Evolutionary conservation across 2,888 invertebrate species (phyloP).

Genomic region (Dexiosoma caninum): DNA sequence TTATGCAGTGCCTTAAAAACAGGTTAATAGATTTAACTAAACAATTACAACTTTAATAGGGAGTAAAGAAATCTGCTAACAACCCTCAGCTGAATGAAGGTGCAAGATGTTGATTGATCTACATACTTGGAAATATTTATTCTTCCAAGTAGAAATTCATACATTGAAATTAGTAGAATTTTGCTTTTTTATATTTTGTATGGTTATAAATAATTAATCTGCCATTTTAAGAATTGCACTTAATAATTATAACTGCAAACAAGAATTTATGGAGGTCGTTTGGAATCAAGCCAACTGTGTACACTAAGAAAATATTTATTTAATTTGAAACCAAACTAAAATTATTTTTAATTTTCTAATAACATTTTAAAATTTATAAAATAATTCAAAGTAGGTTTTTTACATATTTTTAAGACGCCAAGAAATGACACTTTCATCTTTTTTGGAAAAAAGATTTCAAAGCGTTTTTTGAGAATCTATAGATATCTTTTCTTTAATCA

Average conservation of each 20-base stretch:
- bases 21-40: not conserved
- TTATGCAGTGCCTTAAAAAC: not conserved
- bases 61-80: constrained; percentile 9
- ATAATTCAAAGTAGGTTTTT: too few species aligned
- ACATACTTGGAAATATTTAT: not conserved
- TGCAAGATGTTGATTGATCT: not conserved
- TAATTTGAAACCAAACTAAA: too few species aligned
- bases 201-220: constrained; percentile 46
- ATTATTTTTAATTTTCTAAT: too few species aligned
- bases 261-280: not conserved
- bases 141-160: not conserved
- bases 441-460: too few species aligned
- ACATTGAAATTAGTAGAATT: too few species aligned
- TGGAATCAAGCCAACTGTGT: not conserved
- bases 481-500: too few species aligned
- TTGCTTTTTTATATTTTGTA: too few species aligned
- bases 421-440: too few species aligned
- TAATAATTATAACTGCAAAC: not conserved
- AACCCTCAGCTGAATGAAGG: constrained; percentile 20
- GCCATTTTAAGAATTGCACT: constrained; percentile 20
- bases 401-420: too few species aligned
- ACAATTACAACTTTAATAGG: constrained; percentile 5
- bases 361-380: too few species aligned
- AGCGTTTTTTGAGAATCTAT: too few species aligned
- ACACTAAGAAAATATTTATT: not conserved